Evolutionary conservation across 2,888 invertebrate genomes (phyloP), one percentile per base, ranked within the genome.

Genomic region (Mythimna impura): DNA sequence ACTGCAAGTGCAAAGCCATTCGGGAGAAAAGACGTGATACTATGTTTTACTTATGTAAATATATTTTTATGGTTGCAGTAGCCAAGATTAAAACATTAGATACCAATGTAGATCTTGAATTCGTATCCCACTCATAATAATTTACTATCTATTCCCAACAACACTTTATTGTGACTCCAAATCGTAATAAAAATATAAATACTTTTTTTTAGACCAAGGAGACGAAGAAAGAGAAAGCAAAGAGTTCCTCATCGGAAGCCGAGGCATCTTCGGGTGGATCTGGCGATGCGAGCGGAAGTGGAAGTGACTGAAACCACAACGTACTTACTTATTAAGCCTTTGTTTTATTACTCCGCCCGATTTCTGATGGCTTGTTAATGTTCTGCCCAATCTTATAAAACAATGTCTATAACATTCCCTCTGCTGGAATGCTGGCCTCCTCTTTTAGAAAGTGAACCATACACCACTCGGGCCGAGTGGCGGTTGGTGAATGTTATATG

Each of bases 241-340:
- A 95, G 89, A 91, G 87, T 79, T 94, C 95, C 0, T 95, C 95
- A 2, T 95, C 95, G 2, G 96, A 94, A 86, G 95, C 91, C 61
- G 93, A 89, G 67, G 95, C 92, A 12, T 93, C 93, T 0, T 94
- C 95, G 3, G 95, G 83, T 17, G 82, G 90, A 0, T 94, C 94
- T 1, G 96, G 89, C 1, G 94, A 93, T 2, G 95, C 90, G 55
- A 95, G 94, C 85, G 95, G 90, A 62, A 93, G 87, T 25, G 89
- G 86, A 8, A 94, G 94, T 84, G 94, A 94, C 85, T 95, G 90
- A 86, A 68, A 52, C n/a, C 9, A 57, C 55, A 12, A 60, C 34
- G 36, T 66, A 66, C 60, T 30, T 68, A 68, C 3, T 58, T 22
- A 36, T 69, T 79, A 78, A 73, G n/a, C 34, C 43, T 36, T 14